phyloP scores from a whole-genome alignment of 37 sponge, comb jelly and placozoan genomes.

The Ianthella basta region DNA sequence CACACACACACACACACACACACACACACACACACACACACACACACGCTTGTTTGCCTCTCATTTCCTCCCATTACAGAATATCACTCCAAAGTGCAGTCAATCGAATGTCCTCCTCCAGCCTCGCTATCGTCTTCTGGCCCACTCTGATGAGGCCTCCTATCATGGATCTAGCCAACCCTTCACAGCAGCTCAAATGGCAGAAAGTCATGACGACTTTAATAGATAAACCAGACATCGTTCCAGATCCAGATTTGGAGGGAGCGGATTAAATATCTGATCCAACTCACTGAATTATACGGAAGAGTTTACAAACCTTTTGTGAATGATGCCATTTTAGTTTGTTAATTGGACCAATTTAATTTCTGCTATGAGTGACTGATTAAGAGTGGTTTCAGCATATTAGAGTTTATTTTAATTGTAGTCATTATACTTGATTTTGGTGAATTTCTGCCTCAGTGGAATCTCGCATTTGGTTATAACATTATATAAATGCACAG shows the following conservation, averaged over 20 bases:
- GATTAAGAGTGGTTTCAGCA: no score
- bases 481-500: neutral
- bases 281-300: no score
- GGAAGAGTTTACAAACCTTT: neutral
- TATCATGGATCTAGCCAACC: constrained; percentile 70
- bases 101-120: constrained; percentile 89
- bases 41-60: neutral
- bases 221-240: constrained; percentile 66
- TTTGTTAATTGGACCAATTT: no score
- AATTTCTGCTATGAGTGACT: no score
- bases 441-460: neutral
- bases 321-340: neutral
- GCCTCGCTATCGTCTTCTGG: constrained; percentile 95
- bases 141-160: constrained; percentile 89
- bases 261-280: constrained; percentile 3
- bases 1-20: neutral
- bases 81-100: constrained; percentile 39
- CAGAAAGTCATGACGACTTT: constrained; percentile 70
- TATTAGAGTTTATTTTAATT: no score
- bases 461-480: neutral
- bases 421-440: no score
- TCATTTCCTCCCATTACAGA: neutral
- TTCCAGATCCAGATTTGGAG: constrained; percentile 45
- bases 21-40: neutral
- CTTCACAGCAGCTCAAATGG: constrained; percentile 70